Evolutionary conservation across 2,113 vertebrate genomes (phyloP).

Genomic region (Ascaphus truei): DNA sequence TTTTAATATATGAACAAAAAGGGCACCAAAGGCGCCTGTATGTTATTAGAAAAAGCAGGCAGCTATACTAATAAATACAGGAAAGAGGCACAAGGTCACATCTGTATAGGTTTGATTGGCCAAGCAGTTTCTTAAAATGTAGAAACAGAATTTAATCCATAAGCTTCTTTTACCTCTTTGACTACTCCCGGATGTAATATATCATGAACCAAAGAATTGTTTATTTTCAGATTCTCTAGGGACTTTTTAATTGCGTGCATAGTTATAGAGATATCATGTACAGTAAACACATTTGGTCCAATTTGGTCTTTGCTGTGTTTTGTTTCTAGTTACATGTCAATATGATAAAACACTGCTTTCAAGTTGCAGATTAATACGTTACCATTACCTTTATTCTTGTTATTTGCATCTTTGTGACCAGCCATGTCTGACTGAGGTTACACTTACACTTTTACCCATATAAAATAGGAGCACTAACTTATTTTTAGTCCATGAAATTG

Average conservation of each 20-base stretch:
- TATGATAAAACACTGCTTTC: no score
- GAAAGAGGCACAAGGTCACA: slow-evolving; percentile 1
- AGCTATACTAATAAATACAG: not conserved
- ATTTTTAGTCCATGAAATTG: no score
- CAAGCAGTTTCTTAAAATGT: not conserved
- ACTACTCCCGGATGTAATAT: not conserved
- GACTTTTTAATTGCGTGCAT: not conserved
- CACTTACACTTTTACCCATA: no score
- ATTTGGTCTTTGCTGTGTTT: no score
- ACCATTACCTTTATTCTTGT: no score
- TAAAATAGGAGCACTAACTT: no score
- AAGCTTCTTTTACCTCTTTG: not conserved
- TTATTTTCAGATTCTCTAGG: not conserved
- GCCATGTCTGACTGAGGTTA: no score
- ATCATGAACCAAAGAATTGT: not conserved
- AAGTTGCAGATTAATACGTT: no score
- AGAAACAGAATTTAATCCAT: not conserved
- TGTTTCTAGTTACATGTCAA: no score
- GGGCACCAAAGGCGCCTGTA: not conserved
- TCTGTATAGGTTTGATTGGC: not conserved
- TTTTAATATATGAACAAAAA: not conserved
- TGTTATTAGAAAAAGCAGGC: not conserved
- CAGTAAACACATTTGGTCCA: not conserved
- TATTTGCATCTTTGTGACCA: no score
- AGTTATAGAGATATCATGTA: not conserved